Percentiles rank a stretch among this genome's conserved stretches.
Conservation (phyloP, 1,140 invertebrate species). For the Zaprionus gabonicus region DNA sequence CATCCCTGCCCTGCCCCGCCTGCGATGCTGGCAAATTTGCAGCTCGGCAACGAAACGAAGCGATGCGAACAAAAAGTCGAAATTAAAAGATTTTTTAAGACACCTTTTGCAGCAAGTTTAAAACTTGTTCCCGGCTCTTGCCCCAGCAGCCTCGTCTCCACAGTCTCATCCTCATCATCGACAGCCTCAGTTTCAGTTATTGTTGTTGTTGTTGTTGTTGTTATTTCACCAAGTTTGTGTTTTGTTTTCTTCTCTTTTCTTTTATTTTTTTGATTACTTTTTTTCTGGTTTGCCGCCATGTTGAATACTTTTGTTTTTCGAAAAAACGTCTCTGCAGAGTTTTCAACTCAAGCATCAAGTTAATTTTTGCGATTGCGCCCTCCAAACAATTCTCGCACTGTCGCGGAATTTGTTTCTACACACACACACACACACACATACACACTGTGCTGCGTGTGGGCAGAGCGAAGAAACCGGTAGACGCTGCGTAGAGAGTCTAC, state of each 20-base stretch:
- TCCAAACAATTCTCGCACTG: conserved; percentile 30
- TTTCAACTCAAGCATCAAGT: conserved; percentile 56
- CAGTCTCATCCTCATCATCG: conserved; percentile 29
- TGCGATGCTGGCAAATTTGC: conserved; percentile 74
- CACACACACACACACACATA: conserved; percentile 50
- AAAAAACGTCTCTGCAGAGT: conserved; percentile 47
- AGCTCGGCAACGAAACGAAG: conserved; percentile 49
- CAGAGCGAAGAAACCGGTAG: conserved; percentile 47
- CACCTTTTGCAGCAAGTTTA: conserved; percentile 81
- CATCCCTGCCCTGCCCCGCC: background rate
- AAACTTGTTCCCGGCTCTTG: conserved; percentile 76
- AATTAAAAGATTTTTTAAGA: conserved; percentile 83
- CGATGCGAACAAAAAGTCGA: conserved; percentile 54
- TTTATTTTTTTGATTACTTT: conserved; percentile 52
- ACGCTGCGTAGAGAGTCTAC: conserved; percentile 12
- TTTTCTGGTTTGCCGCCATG: conserved; percentile 74
- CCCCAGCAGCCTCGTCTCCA: conserved; percentile 34
- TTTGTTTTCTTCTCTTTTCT: conserved; percentile 55
- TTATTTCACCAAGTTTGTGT: conserved; percentile 42
- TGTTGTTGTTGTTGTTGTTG: conserved; percentile 43
- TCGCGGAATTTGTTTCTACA: conserved; percentile 51
- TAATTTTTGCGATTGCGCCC: conserved; percentile 52
- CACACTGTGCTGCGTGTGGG: conserved; percentile 32
- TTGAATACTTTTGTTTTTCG: conserved; percentile 81
- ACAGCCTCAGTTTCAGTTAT: conserved; percentile 19